A percentile compares a stretch with the other conserved stretches of the same genome.
phyloP scores from a whole-genome alignment of 2,113 vertebrate genomes.

The Tricholaema leucomelas region DNA sequence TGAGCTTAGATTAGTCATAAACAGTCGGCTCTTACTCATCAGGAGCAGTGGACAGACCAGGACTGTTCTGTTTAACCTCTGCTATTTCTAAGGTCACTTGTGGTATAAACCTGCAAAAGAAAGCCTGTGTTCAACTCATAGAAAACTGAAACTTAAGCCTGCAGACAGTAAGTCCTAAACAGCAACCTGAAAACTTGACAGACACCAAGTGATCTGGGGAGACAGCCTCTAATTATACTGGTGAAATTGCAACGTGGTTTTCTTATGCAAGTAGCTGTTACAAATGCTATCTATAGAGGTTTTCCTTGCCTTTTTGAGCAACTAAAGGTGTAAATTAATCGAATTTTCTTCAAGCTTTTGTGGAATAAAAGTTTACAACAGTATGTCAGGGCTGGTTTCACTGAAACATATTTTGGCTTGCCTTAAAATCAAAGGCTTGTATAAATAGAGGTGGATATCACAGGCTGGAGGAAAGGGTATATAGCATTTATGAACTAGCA shows the following conservation, averaged over 20 bases:
- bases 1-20: background rate
- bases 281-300: background rate
- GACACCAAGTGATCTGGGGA: background rate
- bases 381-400: background rate
- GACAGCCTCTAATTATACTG: background rate
- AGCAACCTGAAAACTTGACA: background rate
- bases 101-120: background rate
- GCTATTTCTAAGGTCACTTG: background rate
- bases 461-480: background rate
- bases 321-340: background rate
- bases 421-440: background rate
- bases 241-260: background rate
- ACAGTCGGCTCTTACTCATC: background rate
- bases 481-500: background rate
- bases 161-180: background rate
- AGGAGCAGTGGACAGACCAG: background rate
- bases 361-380: background rate
- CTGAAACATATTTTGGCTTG: background rate
- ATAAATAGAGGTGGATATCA: background rate
- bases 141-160: background rate
- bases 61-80: background rate
- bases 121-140: background rate
- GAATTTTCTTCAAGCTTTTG: background rate
- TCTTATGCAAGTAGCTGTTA: background rate
- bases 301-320: background rate